phyloP scores from a whole-genome alignment of 2,113 vertebrate species.

The Nestor notabilis region DNA sequence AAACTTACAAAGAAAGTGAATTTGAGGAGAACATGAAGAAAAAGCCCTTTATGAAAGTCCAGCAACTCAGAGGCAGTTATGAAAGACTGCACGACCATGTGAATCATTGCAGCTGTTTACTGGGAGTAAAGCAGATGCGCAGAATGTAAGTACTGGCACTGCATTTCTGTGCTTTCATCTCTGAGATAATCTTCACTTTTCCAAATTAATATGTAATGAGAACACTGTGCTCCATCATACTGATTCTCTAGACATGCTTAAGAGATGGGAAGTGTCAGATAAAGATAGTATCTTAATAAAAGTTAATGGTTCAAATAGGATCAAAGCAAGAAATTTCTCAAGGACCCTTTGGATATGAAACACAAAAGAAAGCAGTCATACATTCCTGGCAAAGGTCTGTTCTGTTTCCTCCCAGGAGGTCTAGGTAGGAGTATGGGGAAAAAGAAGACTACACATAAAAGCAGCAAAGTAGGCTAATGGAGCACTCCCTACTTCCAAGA shows the following conservation, averaged over 20 bases:
- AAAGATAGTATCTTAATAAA: neutral
- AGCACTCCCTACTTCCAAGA: neutral
- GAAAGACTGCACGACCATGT: neutral
- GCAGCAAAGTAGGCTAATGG: neutral
- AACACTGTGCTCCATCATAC: neutral
- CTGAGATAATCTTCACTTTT: neutral
- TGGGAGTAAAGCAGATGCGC: neutral
- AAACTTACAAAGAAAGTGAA: neutral
- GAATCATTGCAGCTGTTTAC: neutral
- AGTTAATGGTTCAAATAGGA: neutral
- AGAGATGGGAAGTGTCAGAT: neutral
- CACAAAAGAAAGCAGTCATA: neutral
- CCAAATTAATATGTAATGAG: neutral
- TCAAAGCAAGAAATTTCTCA: neutral
- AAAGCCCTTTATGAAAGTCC: neutral
- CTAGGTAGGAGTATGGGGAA: neutral
- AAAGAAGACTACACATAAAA: neutral
- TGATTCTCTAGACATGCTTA: neutral
- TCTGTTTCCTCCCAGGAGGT: neutral
- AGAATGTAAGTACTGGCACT: neutral
- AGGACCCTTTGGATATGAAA: neutral
- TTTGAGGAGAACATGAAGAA: neutral
- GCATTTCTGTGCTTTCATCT: neutral
- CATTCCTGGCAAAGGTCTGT: neutral
- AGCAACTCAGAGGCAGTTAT: neutral